phyloP scores from a whole-genome alignment of 1,140 invertebrate genomes.

The Dreissena rostriformis region DNA sequence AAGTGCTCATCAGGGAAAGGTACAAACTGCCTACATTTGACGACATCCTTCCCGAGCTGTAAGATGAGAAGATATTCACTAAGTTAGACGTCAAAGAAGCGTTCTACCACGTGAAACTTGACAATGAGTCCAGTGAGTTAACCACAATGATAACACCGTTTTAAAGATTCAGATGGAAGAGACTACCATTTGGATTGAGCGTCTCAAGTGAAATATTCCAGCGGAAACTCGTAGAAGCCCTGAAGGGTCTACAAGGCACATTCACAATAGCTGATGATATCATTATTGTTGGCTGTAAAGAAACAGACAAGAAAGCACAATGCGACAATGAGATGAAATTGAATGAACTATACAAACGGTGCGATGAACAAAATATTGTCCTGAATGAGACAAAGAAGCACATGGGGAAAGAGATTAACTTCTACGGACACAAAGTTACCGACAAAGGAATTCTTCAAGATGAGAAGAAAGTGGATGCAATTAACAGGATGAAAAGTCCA shows the following conservation, averaged over 20 bases:
- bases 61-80: constrained; percentile 15
- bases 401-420: constrained; percentile 46
- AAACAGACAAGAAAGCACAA: constrained; percentile 1
- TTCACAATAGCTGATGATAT: constrained; percentile 40
- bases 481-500: constrained; percentile 73
- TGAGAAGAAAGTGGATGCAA: constrained; percentile 70
- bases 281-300: constrained; percentile 27
- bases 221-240: constrained; percentile 14
- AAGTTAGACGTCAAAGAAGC: constrained; percentile 53
- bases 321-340: constrained; percentile 27
- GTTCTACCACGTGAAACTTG: constrained; percentile 59
- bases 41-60: constrained; percentile 13
- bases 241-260: constrained; percentile 32
- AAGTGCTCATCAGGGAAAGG: constrained; percentile 6
- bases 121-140: constrained; percentile 55
- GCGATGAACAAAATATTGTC: constrained; percentile 46
- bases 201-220: constrained; percentile 36
- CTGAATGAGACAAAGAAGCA: constrained; percentile 60
- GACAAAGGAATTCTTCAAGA: constrained; percentile 74
- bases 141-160: constrained; percentile 60
- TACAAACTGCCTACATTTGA: constrained; percentile 22
- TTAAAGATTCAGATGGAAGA: constrained; percentile 1
- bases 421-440: constrained; percentile 47
- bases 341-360: constrained; percentile 33
- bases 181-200: constrained; percentile 17